phyloP scores from a whole-genome alignment of 64 coral and sea anemone species.

The Pocillopora damicornis region DNA sequence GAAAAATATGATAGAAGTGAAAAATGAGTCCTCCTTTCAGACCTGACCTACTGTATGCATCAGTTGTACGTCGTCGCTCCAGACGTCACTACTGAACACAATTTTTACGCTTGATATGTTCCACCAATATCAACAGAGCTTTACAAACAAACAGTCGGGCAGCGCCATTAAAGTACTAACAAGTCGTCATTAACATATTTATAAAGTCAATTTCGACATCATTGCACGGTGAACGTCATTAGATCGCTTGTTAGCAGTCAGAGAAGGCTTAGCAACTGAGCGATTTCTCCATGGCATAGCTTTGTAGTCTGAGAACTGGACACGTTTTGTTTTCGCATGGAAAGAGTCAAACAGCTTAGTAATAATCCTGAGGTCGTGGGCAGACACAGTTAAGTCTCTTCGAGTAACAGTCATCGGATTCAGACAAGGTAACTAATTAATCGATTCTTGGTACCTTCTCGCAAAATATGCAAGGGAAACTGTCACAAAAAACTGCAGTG shows the following conservation, averaged over 20 bases:
- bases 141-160: neutral
- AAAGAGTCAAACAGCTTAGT: neutral
- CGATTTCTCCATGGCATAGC: neutral
- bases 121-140: conserved; percentile 1
- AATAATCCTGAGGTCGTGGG: too few relatives aligned
- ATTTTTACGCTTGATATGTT: conserved; percentile 6
- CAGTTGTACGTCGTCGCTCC: too few relatives aligned
- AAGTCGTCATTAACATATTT: conserved; percentile 6
- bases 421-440: neutral
- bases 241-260: neutral
- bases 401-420: neutral
- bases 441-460: neutral
- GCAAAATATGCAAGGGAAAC: neutral
- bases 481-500: neutral
- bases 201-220: conserved; percentile 6
- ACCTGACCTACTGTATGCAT: too few relatives aligned
- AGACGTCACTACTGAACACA: neutral
- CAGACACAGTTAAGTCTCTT: neutral
- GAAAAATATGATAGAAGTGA: too few relatives aligned
- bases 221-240: neutral
- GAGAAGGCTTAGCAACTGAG: neutral
- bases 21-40: too few relatives aligned
- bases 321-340: neutral
- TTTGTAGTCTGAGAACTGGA: neutral
- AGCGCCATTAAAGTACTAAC: neutral